These are phyloP conservation scores for Bungarus multicinctus DNA, from an alignment of 2,113 vertebrate species.

Conservation along the genomic window DNA sequence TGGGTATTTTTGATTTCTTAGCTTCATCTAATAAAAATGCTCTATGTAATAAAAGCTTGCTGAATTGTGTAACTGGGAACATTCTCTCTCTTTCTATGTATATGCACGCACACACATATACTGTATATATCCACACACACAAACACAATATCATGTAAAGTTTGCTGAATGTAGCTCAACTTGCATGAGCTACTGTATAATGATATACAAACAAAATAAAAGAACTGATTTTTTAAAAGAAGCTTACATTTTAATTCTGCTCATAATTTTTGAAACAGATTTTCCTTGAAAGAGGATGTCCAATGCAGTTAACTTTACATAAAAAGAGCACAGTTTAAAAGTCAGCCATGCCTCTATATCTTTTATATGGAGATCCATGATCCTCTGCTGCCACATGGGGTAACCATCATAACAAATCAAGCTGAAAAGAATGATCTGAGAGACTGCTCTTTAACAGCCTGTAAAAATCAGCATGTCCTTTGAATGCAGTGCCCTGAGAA, in stretches of 20 bases:
- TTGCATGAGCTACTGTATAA: no score
- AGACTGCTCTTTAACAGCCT: conserved; percentile 34
- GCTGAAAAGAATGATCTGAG: conserved; percentile 16
- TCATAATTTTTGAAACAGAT: not conserved
- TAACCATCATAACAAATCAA: conserved; percentile 1
- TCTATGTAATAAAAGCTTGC: not conserved
- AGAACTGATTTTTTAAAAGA: accelerated
- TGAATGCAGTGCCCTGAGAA: conserved; percentile 21
- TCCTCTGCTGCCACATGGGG: conserved; percentile 5
- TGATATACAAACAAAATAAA: not conserved
- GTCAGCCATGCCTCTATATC: not conserved
- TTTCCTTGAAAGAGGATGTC: not conserved
- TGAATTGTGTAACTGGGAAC: not conserved
- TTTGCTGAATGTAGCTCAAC: not conserved
- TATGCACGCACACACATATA: not conserved
- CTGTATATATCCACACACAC: not conserved
- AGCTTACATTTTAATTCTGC: accelerated
- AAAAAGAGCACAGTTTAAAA: not conserved
- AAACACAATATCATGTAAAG: not conserved
- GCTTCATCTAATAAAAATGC: not conserved
- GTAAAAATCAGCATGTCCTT: conserved; percentile 31
- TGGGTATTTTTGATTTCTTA: not conserved
- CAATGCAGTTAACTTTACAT: not conserved
- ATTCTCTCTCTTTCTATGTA: not conserved
- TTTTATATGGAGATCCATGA: not conserved